phyloP scores from a whole-genome alignment of 2,797 vertebrate genomes.

The Lates japonicus region DNA sequence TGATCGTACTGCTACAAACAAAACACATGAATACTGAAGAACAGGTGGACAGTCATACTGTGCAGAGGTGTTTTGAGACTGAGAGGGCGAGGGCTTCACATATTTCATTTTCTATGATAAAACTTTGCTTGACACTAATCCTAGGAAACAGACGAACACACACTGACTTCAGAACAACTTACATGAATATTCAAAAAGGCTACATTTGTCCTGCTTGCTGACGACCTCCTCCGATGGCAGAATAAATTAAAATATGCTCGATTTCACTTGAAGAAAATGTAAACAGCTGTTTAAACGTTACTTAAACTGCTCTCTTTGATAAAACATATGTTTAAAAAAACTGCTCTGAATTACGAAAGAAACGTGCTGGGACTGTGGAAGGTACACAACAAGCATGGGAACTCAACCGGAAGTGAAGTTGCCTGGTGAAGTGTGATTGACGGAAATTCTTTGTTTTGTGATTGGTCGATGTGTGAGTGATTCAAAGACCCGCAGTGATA shows the following conservation, averaged over 20 bases:
- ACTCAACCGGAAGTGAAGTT: constrained; percentile 58
- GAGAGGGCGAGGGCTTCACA: too few relatives aligned
- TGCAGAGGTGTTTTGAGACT: background rate
- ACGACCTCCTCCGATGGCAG: background rate
- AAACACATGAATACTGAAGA: background rate
- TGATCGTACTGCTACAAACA: constrained; percentile 20
- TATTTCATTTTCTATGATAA: background rate
- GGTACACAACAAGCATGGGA: constrained; percentile 52
- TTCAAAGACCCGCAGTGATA: constrained; percentile 23
- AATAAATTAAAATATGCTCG: background rate
- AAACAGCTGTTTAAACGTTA: background rate
- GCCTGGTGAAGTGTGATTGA: constrained; percentile 49
- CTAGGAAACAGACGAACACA: background rate
- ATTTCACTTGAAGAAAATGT: background rate
- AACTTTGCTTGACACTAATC: background rate
- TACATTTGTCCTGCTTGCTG: background rate
- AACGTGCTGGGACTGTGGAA: background rate
- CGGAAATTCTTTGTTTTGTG: constrained; percentile 22
- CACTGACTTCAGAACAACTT: background rate
- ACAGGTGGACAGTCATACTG: background rate
- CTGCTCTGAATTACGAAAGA: background rate
- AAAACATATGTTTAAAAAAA: background rate
- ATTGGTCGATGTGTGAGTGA: constrained; percentile 48
- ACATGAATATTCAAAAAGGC: background rate
- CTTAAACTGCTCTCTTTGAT: background rate